Percentiles rank a stretch among this genome's conserved stretches.
Evolutionary conservation across 1,140 invertebrate species (phyloP).

Genomic region (Chironomus tepperi): DNA sequence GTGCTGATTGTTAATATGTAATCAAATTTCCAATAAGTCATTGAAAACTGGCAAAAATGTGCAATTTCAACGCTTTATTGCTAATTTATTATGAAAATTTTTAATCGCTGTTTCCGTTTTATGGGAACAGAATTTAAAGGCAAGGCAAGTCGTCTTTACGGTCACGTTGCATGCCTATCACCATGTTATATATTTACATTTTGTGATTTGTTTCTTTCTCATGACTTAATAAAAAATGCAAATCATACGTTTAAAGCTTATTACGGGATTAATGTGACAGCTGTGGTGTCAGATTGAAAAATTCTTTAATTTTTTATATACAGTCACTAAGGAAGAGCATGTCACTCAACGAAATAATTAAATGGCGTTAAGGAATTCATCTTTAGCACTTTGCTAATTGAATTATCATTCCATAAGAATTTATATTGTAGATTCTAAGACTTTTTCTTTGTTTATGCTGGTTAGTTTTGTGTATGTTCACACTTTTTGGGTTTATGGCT

Average conservation of each 20-base stretch:
- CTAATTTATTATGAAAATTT: background rate
- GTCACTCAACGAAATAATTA: background rate
- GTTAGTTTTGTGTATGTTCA: too few relatives aligned
- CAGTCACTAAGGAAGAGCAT: background rate
- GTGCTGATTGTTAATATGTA: too few relatives aligned
- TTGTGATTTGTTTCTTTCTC: background rate
- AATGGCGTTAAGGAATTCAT: background rate
- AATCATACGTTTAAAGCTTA: background rate
- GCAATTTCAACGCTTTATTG: background rate
- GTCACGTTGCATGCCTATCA: too few relatives aligned
- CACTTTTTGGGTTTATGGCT: background rate
- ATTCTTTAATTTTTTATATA: background rate
- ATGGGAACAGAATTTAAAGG: too few relatives aligned
- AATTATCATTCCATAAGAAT: background rate
- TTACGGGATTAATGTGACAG: background rate
- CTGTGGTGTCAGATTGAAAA: background rate
- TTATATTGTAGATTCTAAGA: background rate
- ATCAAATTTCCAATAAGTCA: too few relatives aligned
- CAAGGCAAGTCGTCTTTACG: too few relatives aligned
- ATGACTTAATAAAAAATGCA: slow-evolving; percentile 1
- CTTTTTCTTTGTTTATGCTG: background rate
- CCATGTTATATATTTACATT: too few relatives aligned
- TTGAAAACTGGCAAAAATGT: background rate
- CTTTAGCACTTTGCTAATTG: background rate
- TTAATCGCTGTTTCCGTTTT: background rate